Evolutionary conservation across 2,113 vertebrate genomes (phyloP), one percentile per base, ranked within the genome.

Genomic region (Bufo bufo): DNA sequence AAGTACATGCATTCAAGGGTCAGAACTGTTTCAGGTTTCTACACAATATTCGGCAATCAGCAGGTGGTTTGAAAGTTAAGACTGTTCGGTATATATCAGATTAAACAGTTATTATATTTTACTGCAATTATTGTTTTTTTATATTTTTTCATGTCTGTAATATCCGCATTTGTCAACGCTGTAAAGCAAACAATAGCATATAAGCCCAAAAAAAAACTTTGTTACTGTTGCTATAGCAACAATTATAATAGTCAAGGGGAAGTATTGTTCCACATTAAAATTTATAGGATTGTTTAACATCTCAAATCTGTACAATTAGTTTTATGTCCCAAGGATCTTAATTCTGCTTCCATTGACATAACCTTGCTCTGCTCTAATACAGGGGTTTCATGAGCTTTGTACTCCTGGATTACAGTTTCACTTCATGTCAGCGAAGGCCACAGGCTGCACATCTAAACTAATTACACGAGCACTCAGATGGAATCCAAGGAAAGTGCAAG

Each of bases 401-500:
- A 77, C 75, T 19, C 71, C 49, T 12, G 49, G 47, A 50, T 77
- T 52, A 20, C 0, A 79, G 77, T 16, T 33, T 16, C 20, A 16
- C 66, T 56, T 84, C 20, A 3, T 85, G 23, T 14, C 45, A 77
- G 23, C 8, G 54, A 85, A 61, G 17, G 20, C 56, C 69, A 74
- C 56, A 50, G 84, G 71, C 84, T 47, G 43, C 4, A 58, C 49
- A 85, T 16, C 56, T 0, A 52, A 52, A 52, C 43, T 85, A 85
- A 85, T 85, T 85, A 85, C 33, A 74, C 56, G 47, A 14, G 50
- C 43, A 45, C 43, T 9, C 33, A 74, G n/a, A 58, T 75, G 6
- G 23, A 85, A 74, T 56, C 66, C 69, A 85, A 85, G 66, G 83
- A 69, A 85, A 85, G 69, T 74, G 47, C 69, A 74, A 9, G 49